These are phyloP conservation scores for Hemicrepidius hirtus DNA, from an alignment of 2,888 invertebrate species.

Conservation along the genomic window DNA sequence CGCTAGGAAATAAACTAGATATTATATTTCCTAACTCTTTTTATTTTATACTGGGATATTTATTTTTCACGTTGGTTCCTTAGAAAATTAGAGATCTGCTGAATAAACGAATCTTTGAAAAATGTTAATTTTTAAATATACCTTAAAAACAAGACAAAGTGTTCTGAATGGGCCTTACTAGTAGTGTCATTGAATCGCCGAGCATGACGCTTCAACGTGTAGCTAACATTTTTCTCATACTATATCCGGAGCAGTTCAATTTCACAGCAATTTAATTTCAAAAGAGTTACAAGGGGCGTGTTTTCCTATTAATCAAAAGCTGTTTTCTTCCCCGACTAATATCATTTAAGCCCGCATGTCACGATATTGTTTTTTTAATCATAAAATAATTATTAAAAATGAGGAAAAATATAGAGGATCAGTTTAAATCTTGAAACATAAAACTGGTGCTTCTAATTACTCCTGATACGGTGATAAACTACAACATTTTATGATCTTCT, in stretches of 20 bases:
- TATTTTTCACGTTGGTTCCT: too few species aligned
- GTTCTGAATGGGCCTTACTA: too few species aligned
- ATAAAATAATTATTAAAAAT: neutral
- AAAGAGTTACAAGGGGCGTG: conserved; percentile 27
- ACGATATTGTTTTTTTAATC: conserved; percentile 15
- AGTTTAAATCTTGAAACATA: too few species aligned
- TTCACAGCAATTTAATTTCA: conserved; percentile 43
- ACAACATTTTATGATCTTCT: neutral
- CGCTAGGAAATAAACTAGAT: too few species aligned
- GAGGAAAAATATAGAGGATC: neutral
- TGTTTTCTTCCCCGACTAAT: neutral
- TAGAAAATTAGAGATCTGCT: too few species aligned
- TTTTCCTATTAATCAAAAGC: conserved; percentile 36
- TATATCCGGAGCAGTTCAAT: conserved; percentile 32
- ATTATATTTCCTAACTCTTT: too few species aligned
- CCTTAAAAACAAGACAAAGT: too few species aligned
- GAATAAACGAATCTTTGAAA: too few species aligned
- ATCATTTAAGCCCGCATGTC: too few species aligned
- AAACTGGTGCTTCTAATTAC: too few species aligned
- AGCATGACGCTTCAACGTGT: conserved; percentile 14
- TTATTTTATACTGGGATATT: too few species aligned
- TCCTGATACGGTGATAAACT: neutral
- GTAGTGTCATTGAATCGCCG: conserved; percentile 11
- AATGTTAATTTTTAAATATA: too few species aligned
- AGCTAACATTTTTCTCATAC: conserved; percentile 5